Conservation (phyloP, 2,888 invertebrate genomes). For the Neocrepidodera transversa region DNA sequence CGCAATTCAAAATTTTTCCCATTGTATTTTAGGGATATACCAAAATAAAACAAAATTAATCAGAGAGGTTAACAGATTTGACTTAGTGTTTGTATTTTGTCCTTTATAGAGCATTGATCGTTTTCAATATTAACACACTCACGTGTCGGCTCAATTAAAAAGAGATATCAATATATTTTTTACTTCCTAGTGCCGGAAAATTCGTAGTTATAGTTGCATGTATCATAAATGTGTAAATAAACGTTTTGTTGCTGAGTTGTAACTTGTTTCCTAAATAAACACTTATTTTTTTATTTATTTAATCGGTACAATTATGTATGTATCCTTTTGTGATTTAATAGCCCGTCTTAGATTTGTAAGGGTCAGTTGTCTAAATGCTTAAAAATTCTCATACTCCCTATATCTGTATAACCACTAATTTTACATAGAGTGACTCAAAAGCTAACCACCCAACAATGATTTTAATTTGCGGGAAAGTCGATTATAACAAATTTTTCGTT, state of each 20-base stretch:
- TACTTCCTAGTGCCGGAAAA: conserved; percentile 31
- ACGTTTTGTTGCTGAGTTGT: conserved; percentile 6
- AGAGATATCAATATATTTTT: conserved; percentile 37
- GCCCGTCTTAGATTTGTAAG: neutral
- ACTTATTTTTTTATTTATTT: conserved; percentile 19
- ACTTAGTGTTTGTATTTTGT: conserved; percentile 12
- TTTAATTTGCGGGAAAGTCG: neutral
- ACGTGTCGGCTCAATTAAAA: conserved; percentile 32
- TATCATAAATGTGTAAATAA: conserved; percentile 17
- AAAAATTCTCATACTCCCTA: neutral
- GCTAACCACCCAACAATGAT: too few relatives aligned
- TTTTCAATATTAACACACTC: conserved; percentile 31
- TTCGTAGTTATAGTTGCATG: conserved; percentile 26
- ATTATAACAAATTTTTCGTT: too few relatives aligned
- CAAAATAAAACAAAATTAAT: neutral
- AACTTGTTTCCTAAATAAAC: conserved; percentile 9
- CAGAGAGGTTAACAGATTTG: neutral
- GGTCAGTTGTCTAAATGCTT: neutral
- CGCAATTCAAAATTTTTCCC: neutral
- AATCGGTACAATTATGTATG: neutral
- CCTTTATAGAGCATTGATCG: conserved; percentile 21
- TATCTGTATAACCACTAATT: too few relatives aligned
- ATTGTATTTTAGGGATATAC: neutral
- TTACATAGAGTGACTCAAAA: too few relatives aligned
- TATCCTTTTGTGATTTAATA: neutral